Evolutionary conservation across 2,113 vertebrate genomes (phyloP).

Genomic region (Anoplopoma fimbria): DNA sequence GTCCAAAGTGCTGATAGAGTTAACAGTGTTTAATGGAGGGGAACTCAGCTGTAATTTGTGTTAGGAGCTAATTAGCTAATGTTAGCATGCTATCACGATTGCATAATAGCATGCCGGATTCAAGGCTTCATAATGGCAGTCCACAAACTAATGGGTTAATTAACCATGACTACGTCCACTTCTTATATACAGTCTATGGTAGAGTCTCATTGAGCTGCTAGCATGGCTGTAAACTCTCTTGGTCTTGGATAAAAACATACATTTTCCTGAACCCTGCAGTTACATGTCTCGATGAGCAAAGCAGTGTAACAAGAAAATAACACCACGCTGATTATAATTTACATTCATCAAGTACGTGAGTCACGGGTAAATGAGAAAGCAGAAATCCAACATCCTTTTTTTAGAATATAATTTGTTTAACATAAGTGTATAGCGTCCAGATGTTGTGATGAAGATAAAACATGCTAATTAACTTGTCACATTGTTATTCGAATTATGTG

Average conservation of each 20-base stretch:
- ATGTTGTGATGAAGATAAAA: neutral
- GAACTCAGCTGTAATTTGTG: too few species aligned
- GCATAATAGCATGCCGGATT: too few species aligned
- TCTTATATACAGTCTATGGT: too few species aligned
- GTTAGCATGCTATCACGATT: too few species aligned
- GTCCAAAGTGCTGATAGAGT: too few species aligned
- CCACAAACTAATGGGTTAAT: too few species aligned
- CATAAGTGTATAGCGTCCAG: too few species aligned
- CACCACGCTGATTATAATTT: neutral
- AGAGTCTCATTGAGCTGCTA: too few species aligned
- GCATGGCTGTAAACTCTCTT: neutral
- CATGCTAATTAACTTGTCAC: slow-evolving; percentile 22
- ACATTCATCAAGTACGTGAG: neutral
- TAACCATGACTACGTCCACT: too few species aligned
- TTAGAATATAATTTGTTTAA: neutral
- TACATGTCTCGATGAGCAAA: neutral
- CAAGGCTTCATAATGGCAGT: too few species aligned
- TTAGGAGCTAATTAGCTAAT: too few species aligned
- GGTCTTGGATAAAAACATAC: neutral
- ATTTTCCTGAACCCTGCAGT: neutral
- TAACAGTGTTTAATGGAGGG: too few species aligned
- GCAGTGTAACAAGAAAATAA: neutral
- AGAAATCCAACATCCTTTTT: neutral
- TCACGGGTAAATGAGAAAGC: neutral
- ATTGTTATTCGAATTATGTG: slow-evolving; percentile 5